Conservation (phyloP, 2,113 vertebrate species). For the human (Homo sapiens) region DNA sequence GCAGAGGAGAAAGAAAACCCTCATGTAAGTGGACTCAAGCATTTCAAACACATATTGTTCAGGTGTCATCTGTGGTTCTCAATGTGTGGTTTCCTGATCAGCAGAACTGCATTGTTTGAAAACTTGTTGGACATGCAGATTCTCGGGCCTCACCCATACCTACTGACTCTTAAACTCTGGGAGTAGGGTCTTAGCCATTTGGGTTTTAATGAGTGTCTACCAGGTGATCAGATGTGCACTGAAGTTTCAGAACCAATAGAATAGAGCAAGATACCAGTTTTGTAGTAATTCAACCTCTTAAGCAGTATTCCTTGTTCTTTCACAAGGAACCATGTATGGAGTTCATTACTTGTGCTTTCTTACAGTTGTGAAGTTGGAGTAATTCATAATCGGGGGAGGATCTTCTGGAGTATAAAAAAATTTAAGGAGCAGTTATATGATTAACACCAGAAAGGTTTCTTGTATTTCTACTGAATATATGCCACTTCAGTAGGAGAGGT, state of each 20-base stretch:
- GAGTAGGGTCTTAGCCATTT: background rate
- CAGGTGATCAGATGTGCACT: background rate
- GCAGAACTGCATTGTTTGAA: background rate
- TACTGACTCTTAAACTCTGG: background rate
- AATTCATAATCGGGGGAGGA: background rate
- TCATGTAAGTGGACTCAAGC: background rate
- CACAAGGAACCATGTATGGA: background rate
- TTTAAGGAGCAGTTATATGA: constrained; percentile 4
- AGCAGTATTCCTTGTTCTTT: background rate
- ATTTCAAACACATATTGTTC: background rate
- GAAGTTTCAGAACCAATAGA: constrained; percentile 2
- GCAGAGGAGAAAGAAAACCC: background rate
- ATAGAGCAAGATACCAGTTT: constrained; percentile 15
- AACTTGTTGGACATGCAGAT: constrained; percentile 28
- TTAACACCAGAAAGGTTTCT: background rate
- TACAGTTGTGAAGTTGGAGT: constrained; percentile 2
- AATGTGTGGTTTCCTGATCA: constrained; percentile 5
- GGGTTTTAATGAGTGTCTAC: background rate
- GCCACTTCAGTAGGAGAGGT: background rate
- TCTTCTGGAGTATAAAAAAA: background rate
- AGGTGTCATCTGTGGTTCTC: background rate
- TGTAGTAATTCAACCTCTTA: background rate
- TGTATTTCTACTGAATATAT: background rate
- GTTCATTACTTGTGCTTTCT: background rate
- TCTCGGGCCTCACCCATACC: background rate